Evolutionary conservation across 2,888 invertebrate species (phyloP), one percentile per base, ranked within the genome.

Genomic region (Meiosimyza platycephala): DNA sequence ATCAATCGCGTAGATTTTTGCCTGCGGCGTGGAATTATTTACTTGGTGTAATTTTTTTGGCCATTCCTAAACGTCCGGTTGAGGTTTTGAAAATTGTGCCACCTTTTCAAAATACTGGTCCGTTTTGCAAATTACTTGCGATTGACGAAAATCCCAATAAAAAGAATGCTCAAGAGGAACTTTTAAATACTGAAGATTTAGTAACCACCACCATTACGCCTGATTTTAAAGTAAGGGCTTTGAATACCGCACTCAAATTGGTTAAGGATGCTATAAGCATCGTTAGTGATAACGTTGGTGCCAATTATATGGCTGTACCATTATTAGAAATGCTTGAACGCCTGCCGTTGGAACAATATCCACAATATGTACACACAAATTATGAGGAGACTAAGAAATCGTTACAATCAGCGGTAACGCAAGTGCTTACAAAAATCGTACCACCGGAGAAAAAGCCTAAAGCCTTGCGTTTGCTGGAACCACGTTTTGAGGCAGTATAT

Each of bases 11-110:
- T 87, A 89, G 96, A 79, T 93, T 93, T 79, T 88, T 94, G 22
- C 96, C 98, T 0, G 92, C 95, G 16, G 93, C 91, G 0, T 88
- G 97, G 1, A 95, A 93, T 84, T 97, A 93, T 82, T 88, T 97
- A 9, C 88, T 91, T 76, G 95, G 96, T 0, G 86, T 95, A 69
- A 84, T 97, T 69, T 93, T 92, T 83, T 84, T 95, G 85, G 90
- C 92, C 16, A 89, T 92, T 6, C 91, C 92, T 15, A 93, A 92
- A 74, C 87, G 89, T 1, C 82, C 90, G 60, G 86, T 91, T 66
- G 90, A 90, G 80, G 86, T 90, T 0, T 85, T 92, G 18, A 91
- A 92, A 89, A 88, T 92, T 0, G 86, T 91, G 13, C 92, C 92
- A 4, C 94, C 94, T 0, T 94, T 94, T 78, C 90, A 90, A 82